These are phyloP conservation scores for Alsophila aescularia DNA, from an alignment of 2,888 invertebrate genomes.

Conservation along the genomic window DNA sequence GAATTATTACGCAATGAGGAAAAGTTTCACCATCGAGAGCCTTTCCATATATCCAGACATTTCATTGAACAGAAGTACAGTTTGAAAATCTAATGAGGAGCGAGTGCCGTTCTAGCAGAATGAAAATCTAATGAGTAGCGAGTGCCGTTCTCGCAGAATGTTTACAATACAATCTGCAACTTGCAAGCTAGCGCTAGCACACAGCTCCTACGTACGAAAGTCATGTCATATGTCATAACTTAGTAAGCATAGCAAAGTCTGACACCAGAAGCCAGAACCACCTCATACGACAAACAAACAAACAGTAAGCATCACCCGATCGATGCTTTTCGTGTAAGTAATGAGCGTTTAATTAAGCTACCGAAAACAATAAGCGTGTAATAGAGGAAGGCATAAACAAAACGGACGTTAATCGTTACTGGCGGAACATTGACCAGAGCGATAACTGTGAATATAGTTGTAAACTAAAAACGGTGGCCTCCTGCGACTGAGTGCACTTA, in stretches of 20 bases:
- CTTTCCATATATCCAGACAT: background rate
- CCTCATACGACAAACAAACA: no score
- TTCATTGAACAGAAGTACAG: background rate
- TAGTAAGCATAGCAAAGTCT: no score
- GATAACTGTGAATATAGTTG: slow-evolving; percentile 39
- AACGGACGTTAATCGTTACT: slow-evolving; percentile 36
- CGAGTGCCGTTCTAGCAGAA: no score
- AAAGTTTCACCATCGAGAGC: slow-evolving; percentile 1
- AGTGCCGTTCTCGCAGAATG: background rate
- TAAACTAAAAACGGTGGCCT: slow-evolving; percentile 36
- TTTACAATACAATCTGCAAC: background rate
- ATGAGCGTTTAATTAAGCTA: slow-evolving; percentile 11
- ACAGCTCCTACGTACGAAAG: slow-evolving; percentile 1
- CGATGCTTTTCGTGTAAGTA: background rate
- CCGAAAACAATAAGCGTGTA: slow-evolving; percentile 22
- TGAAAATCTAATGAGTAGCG: background rate
- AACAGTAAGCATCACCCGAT: no score
- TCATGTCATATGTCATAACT: background rate
- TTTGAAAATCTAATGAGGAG: background rate
- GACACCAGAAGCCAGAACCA: no score
- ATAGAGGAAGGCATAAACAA: slow-evolving; percentile 36
- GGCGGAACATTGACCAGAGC: slow-evolving; percentile 24
- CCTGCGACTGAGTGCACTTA: slow-evolving; percentile 41
- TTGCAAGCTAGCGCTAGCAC: background rate
- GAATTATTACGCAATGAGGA: background rate